Evolutionary conservation across 2,113 vertebrate species (phyloP), one percentile per base, ranked within the genome.

Genomic region (Pygoscelis adeliae): DNA sequence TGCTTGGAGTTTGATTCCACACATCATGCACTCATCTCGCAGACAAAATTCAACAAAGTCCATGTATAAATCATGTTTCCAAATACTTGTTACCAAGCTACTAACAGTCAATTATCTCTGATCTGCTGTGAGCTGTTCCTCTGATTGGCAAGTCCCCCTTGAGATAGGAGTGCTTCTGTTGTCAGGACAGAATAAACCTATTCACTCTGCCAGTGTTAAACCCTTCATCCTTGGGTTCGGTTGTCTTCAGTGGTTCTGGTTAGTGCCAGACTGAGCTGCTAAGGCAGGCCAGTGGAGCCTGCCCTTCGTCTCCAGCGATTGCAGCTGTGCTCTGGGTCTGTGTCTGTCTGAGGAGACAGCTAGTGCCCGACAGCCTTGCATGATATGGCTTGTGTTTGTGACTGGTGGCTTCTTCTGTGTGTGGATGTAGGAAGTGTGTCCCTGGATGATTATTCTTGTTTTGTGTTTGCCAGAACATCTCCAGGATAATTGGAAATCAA

Each of bases 351-450:
- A 72, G 56, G 38, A 53, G 56, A 8, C 15, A 20, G 66, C 13
- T 22, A 7, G 34, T 29, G 67, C 71, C 30, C 6, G 2, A 6
- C 30, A 52, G 25, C 44, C 53, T 36, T 1, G 10, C 1, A 5
- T n/a, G 44, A 1, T 27, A 5, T 0, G 2, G 6, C 65, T 17
- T 21, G 6, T 14, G 11, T 22, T 46, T 50, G 62, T 27, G 23
- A 19, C 34, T 10, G 53, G 62, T 59, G 53, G 16, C 38, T 4
- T 4, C 15, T 50, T 42, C 44, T 65, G 17, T 4, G 6, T 11
- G 38, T 44, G 46, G 16, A 11, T 34, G 27, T 44, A 53, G 46
- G 65, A 38, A 52, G 6, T 1, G 13, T 52, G 55, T 36, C 46
- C 55, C 47, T 70, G 47, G 47, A 14, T 53, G 47, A 23, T 46